Evolutionary conservation across 1,140 invertebrate genomes (phyloP), one percentile per base, ranked within the genome.

Genomic region (Eumaeus atala): DNA sequence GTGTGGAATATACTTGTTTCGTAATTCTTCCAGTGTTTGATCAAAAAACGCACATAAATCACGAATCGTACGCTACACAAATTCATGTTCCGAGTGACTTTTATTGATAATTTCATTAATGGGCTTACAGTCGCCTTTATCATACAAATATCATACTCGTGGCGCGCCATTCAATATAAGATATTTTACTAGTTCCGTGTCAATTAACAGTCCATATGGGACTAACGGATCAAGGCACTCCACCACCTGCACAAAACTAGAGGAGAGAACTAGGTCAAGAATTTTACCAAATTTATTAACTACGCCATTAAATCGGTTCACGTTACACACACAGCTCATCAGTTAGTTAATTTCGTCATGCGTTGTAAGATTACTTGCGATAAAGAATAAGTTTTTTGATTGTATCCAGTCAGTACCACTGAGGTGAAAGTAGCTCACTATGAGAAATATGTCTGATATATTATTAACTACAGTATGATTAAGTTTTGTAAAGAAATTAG

Each of bases 201-300:
- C n/a, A 28, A 61, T 55, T 33, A 52, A 1, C 1, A 66, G 33
- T 17, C 61, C 61, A 33, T 53, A 54, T 7, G 61, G 61, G 0
- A 61, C 58, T 16, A 66, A 42, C 0, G 55, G 49, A 11, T 63
- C 53, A 16, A 3, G 4, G 47, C 57, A 56, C 6, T 60, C 48
- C 0, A 11, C 28, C 8, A 66, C 64, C 3, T 12, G n/a, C 3
- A 61, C 14, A 14, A 37, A 1, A 6, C 48, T 21, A 42, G 56
- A 62, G 9, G 57, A 66, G 2, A 66, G 21, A 1, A 59, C 56
- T 21, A 63, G 37, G 16, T 61, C 64, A 0, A 63, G 14, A 12
- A 61, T 61, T 57, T 49, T 63, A 12, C 48, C 56, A n/a, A 38
- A 37, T 1, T 47, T 51, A 56, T 66, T 66, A 9, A n/a, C 6